Base-by-base conservation (phyloP, 1,140 invertebrate species). In the Drosophila gunungcola region DNA sequence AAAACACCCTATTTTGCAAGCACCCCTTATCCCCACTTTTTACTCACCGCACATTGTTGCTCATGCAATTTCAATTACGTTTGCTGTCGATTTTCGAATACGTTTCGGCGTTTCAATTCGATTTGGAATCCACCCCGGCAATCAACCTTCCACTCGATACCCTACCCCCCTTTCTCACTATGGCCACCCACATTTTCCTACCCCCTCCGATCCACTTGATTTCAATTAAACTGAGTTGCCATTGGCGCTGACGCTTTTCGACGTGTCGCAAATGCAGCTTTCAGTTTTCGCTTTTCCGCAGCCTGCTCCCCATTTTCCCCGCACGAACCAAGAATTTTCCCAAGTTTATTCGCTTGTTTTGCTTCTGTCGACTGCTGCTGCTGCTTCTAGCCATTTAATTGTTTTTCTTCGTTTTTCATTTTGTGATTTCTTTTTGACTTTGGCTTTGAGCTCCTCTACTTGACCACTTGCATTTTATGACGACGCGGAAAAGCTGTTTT, bases 1-100 rank as follows among this genome's bases (percentile, higher is more conserved):
- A 21, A 21, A 21, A 21, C 16, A 21, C 0, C n/a, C 41, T 9
- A 5, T n/a, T 29, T 55, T 36, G 29, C 6, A 32, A 32, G 5
- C 29, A 16, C 29, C 12, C 7, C 25, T 16, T 7, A 16, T 43
- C 48, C 3, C 9, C 36, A 5, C 32, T 27, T 32, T 58, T 53
- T 43, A 27, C 10, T 57, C 72, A 55, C 64, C 41, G 65, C 62
- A 88, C 79, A 88, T 88, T 86, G 82, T 86, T 86, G 78, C 80
- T 88, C 84, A 88, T 88, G 84, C 84, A 88, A 88, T 89, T 89
- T 88, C 84, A 88, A 88, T 88, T 83, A 88, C 84, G 86, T 89
- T 89, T 80, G 61, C 84, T 89, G 84, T 88, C 84, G 84, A 89
- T 89, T 88, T 89, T 89, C 84, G 84, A 83, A 88, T 85, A 80